Percentiles rank a stretch among this genome's conserved stretches.
phyloP scores from a whole-genome alignment of 2,888 invertebrate genomes.

The Notodonta ziczac region DNA sequence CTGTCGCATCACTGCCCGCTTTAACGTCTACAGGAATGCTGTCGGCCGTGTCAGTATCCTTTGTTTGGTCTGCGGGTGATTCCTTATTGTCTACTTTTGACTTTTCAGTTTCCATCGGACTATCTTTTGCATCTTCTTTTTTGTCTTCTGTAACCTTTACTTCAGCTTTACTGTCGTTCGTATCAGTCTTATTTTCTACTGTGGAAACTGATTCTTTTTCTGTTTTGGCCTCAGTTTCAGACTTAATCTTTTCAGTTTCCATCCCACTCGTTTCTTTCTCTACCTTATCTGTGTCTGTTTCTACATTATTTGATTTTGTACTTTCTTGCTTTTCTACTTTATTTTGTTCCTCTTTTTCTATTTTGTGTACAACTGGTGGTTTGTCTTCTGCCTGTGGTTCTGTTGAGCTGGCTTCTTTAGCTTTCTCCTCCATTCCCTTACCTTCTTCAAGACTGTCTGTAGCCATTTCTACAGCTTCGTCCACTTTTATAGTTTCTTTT shows the following conservation, averaged over 20 bases:
- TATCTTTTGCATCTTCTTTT: slow-evolving; percentile 17
- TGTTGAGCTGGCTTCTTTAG: slow-evolving; percentile 31
- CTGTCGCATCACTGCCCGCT: slow-evolving; percentile 47
- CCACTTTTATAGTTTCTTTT: background rate
- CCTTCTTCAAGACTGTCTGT: slow-evolving; percentile 12
- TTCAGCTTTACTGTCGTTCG: slow-evolving; percentile 23
- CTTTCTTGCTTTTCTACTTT: slow-evolving; percentile 6
- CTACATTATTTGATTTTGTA: slow-evolving; percentile 21
- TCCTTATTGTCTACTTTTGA: slow-evolving; percentile 14
- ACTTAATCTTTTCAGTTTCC: slow-evolving; percentile 18
- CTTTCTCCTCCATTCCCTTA: slow-evolving; percentile 34
- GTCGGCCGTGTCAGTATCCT: slow-evolving; percentile 31
- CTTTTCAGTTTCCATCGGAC: slow-evolving; percentile 17
- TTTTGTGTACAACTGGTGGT: slow-evolving; percentile 18
- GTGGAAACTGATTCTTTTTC: slow-evolving; percentile 17
- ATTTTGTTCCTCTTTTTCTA: slow-evolving; percentile 6
- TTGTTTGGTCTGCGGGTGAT: slow-evolving; percentile 15
- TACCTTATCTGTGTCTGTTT: slow-evolving; percentile 2
- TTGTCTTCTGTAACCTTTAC: slow-evolving; percentile 16
- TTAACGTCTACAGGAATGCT: slow-evolving; percentile 36
- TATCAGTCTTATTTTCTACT: slow-evolving; percentile 25
- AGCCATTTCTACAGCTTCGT: slow-evolving; percentile 3
- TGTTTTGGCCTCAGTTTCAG: slow-evolving; percentile 32
- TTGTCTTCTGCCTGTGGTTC: slow-evolving; percentile 28
- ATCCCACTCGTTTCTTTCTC: slow-evolving; percentile 14